Evolutionary conservation across 2,888 invertebrate genomes (phyloP).

Genomic region (Limnephilus lunatus): DNA sequence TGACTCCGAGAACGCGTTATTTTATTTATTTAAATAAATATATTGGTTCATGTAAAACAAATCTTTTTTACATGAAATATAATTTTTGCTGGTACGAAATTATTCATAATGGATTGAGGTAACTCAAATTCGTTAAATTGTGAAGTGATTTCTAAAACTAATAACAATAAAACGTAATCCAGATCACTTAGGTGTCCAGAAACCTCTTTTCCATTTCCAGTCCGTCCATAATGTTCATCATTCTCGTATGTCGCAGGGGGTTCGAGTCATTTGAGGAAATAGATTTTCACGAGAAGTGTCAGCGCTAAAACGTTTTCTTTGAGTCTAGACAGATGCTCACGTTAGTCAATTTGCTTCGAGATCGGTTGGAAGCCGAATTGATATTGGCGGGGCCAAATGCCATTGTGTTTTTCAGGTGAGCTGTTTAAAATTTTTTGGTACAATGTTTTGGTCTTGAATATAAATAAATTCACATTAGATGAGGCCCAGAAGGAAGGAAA

Average conservation of each 20-base stretch:
- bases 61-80: too few species aligned
- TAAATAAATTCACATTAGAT: not conserved
- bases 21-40: too few species aligned
- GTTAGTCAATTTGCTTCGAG: slow-evolving; percentile 25
- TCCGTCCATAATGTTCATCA: not conserved
- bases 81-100: too few species aligned
- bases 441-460: not conserved
- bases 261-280: not conserved
- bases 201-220: not conserved
- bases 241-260: not conserved
- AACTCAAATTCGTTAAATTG: not conserved
- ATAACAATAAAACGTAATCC: not conserved
- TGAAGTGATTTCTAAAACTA: not conserved
- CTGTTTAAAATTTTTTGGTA: not conserved
- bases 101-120: too few species aligned
- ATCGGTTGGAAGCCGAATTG: slow-evolving; percentile 2
- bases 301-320: slow-evolving; percentile 2
- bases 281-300: slow-evolving; percentile 4
- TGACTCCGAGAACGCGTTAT: too few species aligned
- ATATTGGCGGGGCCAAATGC: not conserved
- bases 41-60: too few species aligned
- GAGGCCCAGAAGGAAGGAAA: not conserved
- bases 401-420: not conserved
- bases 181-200: not conserved
- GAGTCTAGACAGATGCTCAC: slow-evolving; percentile 10